These are phyloP conservation scores for Leuciscus idus DNA, from an alignment of 2,113 vertebrate genomes.

Conservation along the genomic window DNA sequence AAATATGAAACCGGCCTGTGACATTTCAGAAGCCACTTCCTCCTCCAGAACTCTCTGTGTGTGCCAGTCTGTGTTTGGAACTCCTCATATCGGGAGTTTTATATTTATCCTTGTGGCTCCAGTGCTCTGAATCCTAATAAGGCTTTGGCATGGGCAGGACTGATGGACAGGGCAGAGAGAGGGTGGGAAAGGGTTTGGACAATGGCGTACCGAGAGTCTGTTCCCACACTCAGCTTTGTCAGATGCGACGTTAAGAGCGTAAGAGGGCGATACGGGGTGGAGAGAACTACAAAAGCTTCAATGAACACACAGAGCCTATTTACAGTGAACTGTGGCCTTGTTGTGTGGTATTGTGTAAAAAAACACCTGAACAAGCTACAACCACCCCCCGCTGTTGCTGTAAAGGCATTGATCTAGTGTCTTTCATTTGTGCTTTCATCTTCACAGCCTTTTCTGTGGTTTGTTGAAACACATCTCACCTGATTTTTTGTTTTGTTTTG, in stretches of 20 bases:
- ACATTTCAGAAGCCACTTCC: constrained; percentile 44
- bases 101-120: constrained; percentile 67
- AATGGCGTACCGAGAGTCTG: constrained; percentile 49
- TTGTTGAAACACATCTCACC: not conserved
- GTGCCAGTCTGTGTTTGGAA: constrained; percentile 58
- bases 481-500: not conserved
- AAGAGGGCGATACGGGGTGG: not conserved
- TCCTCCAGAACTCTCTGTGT: constrained; percentile 3
- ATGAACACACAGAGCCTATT: not conserved
- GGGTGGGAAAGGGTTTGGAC: constrained; percentile 64
- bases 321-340: not conserved
- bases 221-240: constrained; percentile 64
- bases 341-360: too few relatives aligned
- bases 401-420: not conserved
- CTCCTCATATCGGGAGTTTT: constrained; percentile 60
- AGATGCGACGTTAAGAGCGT: constrained; percentile 4
- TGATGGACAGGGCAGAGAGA: constrained; percentile 42
- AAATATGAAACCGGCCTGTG: constrained; percentile 51
- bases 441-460: not conserved
- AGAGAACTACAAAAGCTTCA: constrained; percentile 3
- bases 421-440: constrained; percentile 7
- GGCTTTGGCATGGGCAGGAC: constrained; percentile 54
- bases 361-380: not conserved
- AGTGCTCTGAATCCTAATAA: constrained; percentile 68
- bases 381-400: too few relatives aligned